Evolutionary conservation across 2,113 vertebrate genomes (phyloP).

Genomic region (Bucco capensis): DNA sequence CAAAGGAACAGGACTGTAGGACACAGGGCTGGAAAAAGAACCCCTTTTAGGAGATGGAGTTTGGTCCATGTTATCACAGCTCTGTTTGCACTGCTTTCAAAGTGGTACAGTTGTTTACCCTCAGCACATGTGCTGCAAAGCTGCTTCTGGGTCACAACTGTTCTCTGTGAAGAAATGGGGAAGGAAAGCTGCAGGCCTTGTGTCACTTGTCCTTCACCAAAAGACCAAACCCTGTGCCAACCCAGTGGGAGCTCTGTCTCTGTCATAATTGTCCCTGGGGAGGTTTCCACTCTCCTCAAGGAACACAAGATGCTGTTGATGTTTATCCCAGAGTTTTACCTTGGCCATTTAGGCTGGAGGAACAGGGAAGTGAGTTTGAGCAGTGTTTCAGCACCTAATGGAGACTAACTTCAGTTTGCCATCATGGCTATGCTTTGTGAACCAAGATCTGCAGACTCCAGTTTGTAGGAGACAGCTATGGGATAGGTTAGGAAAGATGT

Average conservation of each 20-base stretch:
- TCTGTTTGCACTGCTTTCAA: neutral
- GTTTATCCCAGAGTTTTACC: neutral
- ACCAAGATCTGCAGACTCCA: no score
- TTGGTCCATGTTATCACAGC: neutral
- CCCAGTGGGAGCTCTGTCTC: neutral
- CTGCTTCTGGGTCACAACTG: neutral
- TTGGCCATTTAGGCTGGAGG: neutral
- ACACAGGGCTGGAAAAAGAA: neutral
- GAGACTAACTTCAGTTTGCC: neutral
- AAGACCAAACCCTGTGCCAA: neutral
- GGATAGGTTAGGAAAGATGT: neutral
- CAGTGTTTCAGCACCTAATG: neutral
- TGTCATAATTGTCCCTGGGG: neutral
- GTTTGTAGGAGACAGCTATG: neutral
- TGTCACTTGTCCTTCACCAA: neutral
- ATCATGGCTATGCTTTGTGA: no score
- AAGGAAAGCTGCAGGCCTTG: neutral
- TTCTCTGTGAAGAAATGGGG: neutral
- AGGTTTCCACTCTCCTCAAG: neutral
- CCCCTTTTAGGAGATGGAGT: neutral
- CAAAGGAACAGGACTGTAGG: conserved; percentile 8
- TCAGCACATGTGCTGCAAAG: neutral
- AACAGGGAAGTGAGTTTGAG: neutral
- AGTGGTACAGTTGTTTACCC: neutral
- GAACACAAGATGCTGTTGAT: neutral